phyloP scores from a whole-genome alignment of 37 sponge, comb jelly and placozoan species.

The Aphrocallistes beatrix region DNA sequence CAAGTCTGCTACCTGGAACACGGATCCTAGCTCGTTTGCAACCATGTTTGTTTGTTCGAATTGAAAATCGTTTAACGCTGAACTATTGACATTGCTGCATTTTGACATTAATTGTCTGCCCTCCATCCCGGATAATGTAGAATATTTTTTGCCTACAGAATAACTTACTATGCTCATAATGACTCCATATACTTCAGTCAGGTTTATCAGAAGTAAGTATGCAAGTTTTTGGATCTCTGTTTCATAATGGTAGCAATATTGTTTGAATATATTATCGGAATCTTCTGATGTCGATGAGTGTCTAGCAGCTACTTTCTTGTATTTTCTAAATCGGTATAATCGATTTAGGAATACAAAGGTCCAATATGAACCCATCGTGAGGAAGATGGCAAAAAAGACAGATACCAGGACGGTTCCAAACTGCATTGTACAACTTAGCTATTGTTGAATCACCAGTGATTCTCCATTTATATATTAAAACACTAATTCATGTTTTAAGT shows the following conservation, averaged over 20 bases:
- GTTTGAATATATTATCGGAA: neutral
- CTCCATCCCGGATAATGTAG: neutral
- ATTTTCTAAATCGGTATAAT: neutral
- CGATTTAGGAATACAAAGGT: too few relatives aligned
- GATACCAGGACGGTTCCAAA: too few relatives aligned
- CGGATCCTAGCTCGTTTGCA: neutral
- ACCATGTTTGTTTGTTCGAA: neutral
- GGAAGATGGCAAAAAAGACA: too few relatives aligned
- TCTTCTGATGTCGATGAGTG: neutral
- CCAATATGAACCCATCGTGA: too few relatives aligned
- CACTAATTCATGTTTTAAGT: too few relatives aligned
- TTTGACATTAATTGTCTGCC: neutral
- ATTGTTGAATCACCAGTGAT: too few relatives aligned
- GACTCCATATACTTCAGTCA: neutral
- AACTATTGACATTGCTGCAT: neutral
- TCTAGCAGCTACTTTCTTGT: neutral
- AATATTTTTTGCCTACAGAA: neutral
- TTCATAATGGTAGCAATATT: neutral
- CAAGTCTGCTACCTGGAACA: neutral
- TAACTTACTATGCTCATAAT: too few relatives aligned
- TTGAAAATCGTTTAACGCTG: neutral
- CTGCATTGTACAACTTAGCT: too few relatives aligned
- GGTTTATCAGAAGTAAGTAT: neutral
- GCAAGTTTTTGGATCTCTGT: neutral
- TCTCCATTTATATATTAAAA: too few relatives aligned